phyloP scores from a whole-genome alignment of 2,888 invertebrate genomes.

The Laothoe populi region DNA sequence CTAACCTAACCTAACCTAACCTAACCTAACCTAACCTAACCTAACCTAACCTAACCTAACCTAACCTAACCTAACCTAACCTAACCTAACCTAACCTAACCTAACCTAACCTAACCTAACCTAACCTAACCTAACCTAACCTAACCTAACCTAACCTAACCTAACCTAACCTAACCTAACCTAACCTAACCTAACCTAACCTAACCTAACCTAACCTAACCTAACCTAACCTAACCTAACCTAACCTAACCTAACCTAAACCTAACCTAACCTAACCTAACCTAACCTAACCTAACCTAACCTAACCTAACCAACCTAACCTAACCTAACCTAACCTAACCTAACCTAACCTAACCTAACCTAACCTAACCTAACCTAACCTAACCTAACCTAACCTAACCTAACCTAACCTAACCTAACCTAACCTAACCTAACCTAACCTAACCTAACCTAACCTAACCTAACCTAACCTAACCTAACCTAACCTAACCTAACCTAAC shows the following conservation, averaged over 20 bases:
- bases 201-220: conserved; percentile 33
- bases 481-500: conserved; percentile 33
- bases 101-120: no score
- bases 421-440: conserved; percentile 28
- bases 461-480: conserved; percentile 34
- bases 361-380: conserved; percentile 28
- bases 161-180: conserved; percentile 31
- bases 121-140: no score
- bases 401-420: conserved; percentile 28
- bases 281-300: conserved; percentile 30
- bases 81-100: conserved; percentile 29
- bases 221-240: conserved; percentile 30
- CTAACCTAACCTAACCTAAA: conserved; percentile 25
- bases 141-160: no score
- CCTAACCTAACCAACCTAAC: conserved; percentile 30
- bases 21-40: no score
- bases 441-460: conserved; percentile 32
- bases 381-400: conserved; percentile 27
- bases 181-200: conserved; percentile 33
- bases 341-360: conserved; percentile 31
- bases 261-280: conserved; percentile 28
- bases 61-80: conserved; percentile 28
- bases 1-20: conserved; percentile 30
- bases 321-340: conserved; percentile 30
- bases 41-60: no score